Evolutionary conservation across 2,888 invertebrate species (phyloP).

Genomic region (Macroteleia sp.): DNA sequence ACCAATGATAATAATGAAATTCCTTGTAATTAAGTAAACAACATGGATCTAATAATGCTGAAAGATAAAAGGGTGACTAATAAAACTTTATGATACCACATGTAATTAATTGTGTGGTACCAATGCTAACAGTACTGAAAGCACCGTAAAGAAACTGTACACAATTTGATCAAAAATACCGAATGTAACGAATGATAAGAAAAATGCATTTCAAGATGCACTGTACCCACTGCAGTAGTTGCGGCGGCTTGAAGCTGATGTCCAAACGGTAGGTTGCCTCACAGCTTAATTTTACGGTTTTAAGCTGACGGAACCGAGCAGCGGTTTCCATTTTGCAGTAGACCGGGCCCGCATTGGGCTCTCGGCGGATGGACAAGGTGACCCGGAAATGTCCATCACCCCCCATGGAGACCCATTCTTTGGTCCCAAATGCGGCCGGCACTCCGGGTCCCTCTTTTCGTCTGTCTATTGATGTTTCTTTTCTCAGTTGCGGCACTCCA

Average conservation of each 20-base stretch:
- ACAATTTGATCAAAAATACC: too few species aligned
- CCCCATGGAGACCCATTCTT: slow-evolving; percentile 74
- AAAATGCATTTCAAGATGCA: slow-evolving; percentile 58
- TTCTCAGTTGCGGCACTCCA: too few species aligned
- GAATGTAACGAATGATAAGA: slow-evolving; percentile 7
- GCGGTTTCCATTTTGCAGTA: slow-evolving; percentile 86
- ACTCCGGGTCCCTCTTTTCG: too few species aligned
- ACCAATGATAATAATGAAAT: too few species aligned
- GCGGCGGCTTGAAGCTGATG: slow-evolving; percentile 85
- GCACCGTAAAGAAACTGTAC: too few species aligned
- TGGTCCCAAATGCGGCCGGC: slow-evolving; percentile 32
- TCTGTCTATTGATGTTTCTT: too few species aligned
- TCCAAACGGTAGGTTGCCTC: slow-evolving; percentile 85
- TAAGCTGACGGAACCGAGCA: slow-evolving; percentile 85
- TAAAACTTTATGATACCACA: too few species aligned
- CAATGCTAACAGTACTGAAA: too few species aligned
- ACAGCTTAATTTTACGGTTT: slow-evolving; percentile 86
- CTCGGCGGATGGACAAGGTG: slow-evolving; percentile 84
- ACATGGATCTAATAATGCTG: too few species aligned
- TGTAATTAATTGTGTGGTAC: too few species aligned
- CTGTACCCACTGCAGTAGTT: slow-evolving; percentile 85
- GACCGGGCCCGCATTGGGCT: slow-evolving; percentile 84
- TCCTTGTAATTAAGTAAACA: too few species aligned
- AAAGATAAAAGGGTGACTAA: too few species aligned
- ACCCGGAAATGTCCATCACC: slow-evolving; percentile 84